These are phyloP conservation scores for Perca fluviatilis DNA, from an alignment of 2,113 vertebrate genomes.

Conservation along the genomic window DNA sequence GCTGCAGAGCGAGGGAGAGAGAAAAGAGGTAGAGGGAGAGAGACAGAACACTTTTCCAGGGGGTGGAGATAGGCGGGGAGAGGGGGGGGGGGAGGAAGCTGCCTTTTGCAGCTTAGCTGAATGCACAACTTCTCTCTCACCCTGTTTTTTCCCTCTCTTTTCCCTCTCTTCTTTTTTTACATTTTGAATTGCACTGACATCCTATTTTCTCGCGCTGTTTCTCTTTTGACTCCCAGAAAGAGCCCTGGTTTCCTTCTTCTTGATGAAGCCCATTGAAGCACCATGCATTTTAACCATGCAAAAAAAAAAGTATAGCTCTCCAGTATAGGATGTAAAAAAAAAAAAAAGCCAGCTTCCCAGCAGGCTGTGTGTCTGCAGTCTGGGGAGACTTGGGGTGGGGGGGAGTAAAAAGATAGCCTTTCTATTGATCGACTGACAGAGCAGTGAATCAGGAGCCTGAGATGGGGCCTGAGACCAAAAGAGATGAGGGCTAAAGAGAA, in stretches of 20 bases:
- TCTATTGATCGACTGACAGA: slow-evolving; percentile 78
- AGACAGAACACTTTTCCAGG: slow-evolving; percentile 64
- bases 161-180: slow-evolving; percentile 46
- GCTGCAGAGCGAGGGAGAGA: slow-evolving; percentile 77
- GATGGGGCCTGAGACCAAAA: slow-evolving; percentile 60
- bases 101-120: slow-evolving; percentile 74
- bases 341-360: slow-evolving; percentile 44
- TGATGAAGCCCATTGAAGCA: slow-evolving; percentile 31
- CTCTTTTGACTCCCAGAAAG: slow-evolving; percentile 40
- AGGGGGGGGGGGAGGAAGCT: slow-evolving; percentile 26
- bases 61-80: slow-evolving; percentile 65
- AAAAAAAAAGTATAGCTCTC: slow-evolving; percentile 22
- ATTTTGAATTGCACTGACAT: slow-evolving; percentile 64
- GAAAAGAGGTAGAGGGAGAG: slow-evolving; percentile 55
- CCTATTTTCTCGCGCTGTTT: slow-evolving; percentile 59
- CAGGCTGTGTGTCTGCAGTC: slow-evolving; percentile 66
- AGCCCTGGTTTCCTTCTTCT: slow-evolving; percentile 31
- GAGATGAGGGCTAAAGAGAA: slow-evolving; percentile 44
- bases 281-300: neutral
- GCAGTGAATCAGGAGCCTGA: slow-evolving; percentile 77
- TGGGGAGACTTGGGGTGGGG: slow-evolving; percentile 15
- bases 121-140: slow-evolving; percentile 80
- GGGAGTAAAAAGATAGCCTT: slow-evolving; percentile 65
- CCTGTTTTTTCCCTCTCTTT: slow-evolving; percentile 32
- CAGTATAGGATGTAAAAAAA: slow-evolving; percentile 20